Evolutionary conservation across 2,888 invertebrate species (phyloP).

Genomic region (Bombylius major): DNA sequence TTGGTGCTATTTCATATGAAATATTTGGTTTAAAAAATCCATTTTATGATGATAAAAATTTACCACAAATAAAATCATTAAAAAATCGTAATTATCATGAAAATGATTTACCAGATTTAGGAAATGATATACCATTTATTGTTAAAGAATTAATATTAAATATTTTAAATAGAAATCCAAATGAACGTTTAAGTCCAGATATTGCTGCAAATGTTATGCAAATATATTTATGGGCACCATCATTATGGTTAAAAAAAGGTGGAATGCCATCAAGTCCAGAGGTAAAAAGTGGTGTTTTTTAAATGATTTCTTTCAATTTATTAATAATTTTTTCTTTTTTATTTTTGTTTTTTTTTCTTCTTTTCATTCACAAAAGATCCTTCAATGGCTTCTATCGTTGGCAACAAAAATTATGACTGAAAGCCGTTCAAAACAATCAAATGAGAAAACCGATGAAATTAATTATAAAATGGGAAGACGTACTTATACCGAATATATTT

Average conservation of each 20-base stretch:
- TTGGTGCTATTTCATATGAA: constrained; percentile 74
- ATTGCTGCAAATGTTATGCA: constrained; percentile 65
- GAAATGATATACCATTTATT: constrained; percentile 43
- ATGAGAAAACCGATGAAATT: constrained; percentile 10
- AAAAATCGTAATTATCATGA: constrained; percentile 49
- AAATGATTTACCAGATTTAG: constrained; percentile 47
- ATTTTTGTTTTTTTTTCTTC: too few species aligned
- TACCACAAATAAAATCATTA: constrained; percentile 27
- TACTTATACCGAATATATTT: constrained; percentile 56
- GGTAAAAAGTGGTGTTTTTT: constrained; percentile 27
- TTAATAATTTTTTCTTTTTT: constrained; percentile 3
- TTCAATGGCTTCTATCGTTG: constrained; percentile 61
- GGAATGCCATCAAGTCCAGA: constrained; percentile 50
- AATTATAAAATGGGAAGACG: constrained; percentile 38
- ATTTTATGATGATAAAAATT: constrained; percentile 41
- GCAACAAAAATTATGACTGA: constrained; percentile 64
- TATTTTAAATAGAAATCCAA: constrained; percentile 49
- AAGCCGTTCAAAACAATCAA: constrained; percentile 30
- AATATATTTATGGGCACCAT: constrained; percentile 62
- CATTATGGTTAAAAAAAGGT: constrained; percentile 45
- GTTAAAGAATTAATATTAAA: constrained; percentile 47
- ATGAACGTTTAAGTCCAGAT: constrained; percentile 49
- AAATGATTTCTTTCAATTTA: background rate
- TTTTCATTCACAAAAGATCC: constrained; percentile 44
- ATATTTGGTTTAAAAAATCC: constrained; percentile 66